Conservation (phyloP, 2,797 vertebrate species). For the Masticophis lateralis region DNA sequence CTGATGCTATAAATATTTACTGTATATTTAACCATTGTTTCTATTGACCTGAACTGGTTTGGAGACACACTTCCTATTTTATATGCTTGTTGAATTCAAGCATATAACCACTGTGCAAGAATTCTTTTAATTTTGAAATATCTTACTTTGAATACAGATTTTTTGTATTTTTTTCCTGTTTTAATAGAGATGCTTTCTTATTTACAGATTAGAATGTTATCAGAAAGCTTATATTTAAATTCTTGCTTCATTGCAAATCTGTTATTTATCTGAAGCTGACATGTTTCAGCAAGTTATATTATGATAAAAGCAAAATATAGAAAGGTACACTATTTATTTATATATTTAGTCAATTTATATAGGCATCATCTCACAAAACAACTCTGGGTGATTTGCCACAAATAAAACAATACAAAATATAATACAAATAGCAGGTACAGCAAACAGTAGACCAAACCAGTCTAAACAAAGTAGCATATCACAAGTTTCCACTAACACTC, state of each 20-base stretch:
- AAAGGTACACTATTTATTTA: not conserved
- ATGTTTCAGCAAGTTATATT: not conserved
- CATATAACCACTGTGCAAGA: not conserved
- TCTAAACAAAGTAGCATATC: not conserved
- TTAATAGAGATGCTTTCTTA: not conserved
- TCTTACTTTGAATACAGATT: not conserved
- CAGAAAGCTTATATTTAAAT: not conserved
- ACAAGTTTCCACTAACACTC: not conserved
- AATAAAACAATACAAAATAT: not conserved
- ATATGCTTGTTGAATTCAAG: not conserved
- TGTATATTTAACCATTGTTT: not conserved
- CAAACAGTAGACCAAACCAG: not conserved
- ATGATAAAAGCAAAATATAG: not conserved
- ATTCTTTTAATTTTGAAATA: not conserved
- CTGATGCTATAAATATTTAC: not conserved
- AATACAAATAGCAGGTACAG: not conserved
- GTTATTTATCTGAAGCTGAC: not conserved
- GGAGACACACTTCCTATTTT: not conserved
- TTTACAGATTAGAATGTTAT: not conserved
- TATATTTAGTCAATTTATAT: not conserved
- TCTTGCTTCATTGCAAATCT: not conserved
- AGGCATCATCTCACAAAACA: not conserved
- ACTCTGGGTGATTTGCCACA: not conserved
- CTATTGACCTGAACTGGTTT: conserved; percentile 2
- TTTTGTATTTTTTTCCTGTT: not conserved